Base-by-base conservation (phyloP, 2,797 vertebrate species). In the Premnoplex brunnescens region DNA sequence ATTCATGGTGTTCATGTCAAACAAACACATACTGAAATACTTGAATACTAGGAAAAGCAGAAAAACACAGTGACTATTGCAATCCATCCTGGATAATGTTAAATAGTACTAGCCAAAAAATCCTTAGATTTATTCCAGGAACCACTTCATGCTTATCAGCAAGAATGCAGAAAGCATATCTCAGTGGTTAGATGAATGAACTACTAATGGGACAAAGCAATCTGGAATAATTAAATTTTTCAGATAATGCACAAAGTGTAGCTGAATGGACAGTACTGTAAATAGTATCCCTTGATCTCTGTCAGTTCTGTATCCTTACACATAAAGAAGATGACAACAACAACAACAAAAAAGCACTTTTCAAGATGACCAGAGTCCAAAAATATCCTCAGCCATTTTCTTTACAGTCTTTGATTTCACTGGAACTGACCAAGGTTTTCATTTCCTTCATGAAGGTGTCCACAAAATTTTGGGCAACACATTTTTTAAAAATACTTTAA, bases 131-230 rank as follows among this genome's bases (percentile, higher is more conserved):
- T 91, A 67, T 95, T 95, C 55, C 85, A 88, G 67, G 69, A 97
- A 96, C 64, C 52, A 62, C n/a, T 96, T 88, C 59, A 69, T 37
- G 51, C 63, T 97, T 95, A 94, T 95, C 93, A 88, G 66, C 72
- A 91, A 82, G 87, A 95, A 95, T 73, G 76, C 67, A 90, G 62
- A 91, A 79, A 84, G 15, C 76, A 85, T 90, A 89, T 90, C 80
- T 64, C 30, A 69, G 51, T 4, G 7, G 90, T 90, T 88, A 94
- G 80, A 95, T 88, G 76, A 94, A 97, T 95, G 90, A 95, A 88
- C 76, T 96, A 69, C 85, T 95, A 94, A 95, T 86, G 88, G 73
- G 73, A 90, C 73, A 88, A 91, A 86, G 43, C 69, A 93, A 93
- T 91, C 54, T 76, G 59, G 82, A 95, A 93, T 76, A 94, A 88